A percentile compares a stretch with the other conserved stretches of the same genome.
Conservation (phyloP, 2,797 vertebrate species). For the Lates japonicus region DNA sequence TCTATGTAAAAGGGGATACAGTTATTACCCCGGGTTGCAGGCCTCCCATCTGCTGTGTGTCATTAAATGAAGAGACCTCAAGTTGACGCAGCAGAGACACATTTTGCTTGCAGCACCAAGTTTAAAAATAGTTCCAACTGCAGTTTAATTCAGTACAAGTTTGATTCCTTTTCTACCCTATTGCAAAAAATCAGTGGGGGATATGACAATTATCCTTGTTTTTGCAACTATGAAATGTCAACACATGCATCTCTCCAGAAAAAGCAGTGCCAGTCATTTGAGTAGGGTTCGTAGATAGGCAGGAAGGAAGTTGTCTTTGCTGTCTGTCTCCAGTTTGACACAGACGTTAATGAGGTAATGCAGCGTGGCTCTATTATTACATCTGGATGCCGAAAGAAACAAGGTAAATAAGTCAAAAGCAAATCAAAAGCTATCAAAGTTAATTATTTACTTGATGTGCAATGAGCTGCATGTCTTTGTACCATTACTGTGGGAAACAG, state of each 20-base stretch:
- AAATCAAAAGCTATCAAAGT: constrained; percentile 32
- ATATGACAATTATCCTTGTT: constrained; percentile 62
- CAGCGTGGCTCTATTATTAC: constrained; percentile 44
- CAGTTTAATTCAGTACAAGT: constrained; percentile 55
- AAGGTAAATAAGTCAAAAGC: constrained; percentile 16
- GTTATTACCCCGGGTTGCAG: constrained; percentile 27
- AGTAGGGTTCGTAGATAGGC: constrained; percentile 25
- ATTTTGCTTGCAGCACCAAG: constrained; percentile 48
- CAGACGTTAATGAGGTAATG: constrained; percentile 59
- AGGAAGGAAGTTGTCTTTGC: constrained; percentile 43
- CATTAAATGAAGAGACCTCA: constrained; percentile 57
- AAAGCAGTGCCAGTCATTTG: constrained; percentile 55
- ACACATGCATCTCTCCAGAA: constrained; percentile 45
- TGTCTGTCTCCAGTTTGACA: constrained; percentile 45
- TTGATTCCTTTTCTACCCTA: constrained; percentile 47
- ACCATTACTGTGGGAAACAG: background rate
- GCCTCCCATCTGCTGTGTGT: constrained; percentile 34
- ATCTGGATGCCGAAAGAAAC: constrained; percentile 19
- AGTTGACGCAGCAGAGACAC: constrained; percentile 43
- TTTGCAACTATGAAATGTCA: constrained; percentile 60
- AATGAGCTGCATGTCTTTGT: constrained; percentile 20
- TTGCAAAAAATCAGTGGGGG: constrained; percentile 45
- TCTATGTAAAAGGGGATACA: background rate
- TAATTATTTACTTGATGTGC: constrained; percentile 36
- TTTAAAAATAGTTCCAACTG: constrained; percentile 66